Evolutionary conservation across 2,113 vertebrate genomes (phyloP), one percentile per base, ranked within the genome.

Genomic region (Lontra canadensis): DNA sequence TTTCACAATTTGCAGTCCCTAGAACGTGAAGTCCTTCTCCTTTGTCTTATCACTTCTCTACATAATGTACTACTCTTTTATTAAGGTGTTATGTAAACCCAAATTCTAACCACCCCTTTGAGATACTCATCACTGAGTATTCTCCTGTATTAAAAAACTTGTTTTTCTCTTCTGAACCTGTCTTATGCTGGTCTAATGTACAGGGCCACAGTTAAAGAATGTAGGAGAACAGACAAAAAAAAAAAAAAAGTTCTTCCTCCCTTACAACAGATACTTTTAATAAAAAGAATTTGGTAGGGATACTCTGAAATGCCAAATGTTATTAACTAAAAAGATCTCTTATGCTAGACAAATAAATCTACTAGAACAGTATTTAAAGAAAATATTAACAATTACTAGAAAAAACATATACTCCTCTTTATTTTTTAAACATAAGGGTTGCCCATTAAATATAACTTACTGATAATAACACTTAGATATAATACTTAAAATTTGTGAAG

Each of bases 291-390:
- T 67, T 95, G 39, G 69, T 59, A 89, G 69, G 25, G 34, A 95
- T 57, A 88, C 17, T 84, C 79, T 89, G 61, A 52, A 97, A 89
- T 73, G 29, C 25, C 85, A 71, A 92, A 89, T 80, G 26, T 47
- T 49, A 85, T 93, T 78, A 95, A 69, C 36, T 85, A 44, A 87
- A 84, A 89, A 44, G 21, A 86, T 39, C 23, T 73, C 31, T 89
- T 47, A 74, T 36, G 39, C 61, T 89, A 59, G 23, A 84, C 88
- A 87, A 81, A 36, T 55, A 59, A 42, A 91, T 76, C 14, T 42
- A 73, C 42, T 31, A 82, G 31, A 88, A 49, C 4, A 81, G 13
- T 36, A 90, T 80, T 91, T 81, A 88, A 88, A 96, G 4, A 52
- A 85, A 87, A 67, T 15, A 65, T 44, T 49, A 82, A 76, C 11